These are phyloP conservation scores for Cerastoderma edule DNA, from an alignment of 2,888 invertebrate species.

Conservation along the genomic window DNA sequence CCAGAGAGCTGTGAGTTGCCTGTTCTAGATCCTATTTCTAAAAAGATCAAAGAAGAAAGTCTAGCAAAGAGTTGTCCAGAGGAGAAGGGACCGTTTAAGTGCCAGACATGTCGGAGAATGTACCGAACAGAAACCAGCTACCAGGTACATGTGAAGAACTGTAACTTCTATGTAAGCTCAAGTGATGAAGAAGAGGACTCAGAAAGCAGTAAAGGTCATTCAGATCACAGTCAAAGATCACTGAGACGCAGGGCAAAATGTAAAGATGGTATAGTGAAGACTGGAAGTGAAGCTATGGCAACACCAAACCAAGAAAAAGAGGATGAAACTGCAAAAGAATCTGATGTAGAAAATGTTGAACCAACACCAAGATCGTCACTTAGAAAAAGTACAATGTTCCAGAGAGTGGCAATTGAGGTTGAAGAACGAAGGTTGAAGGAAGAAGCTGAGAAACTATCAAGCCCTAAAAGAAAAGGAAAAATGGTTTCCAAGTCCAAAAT, in stretches of 20 bases:
- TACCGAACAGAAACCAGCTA: constrained; percentile 83
- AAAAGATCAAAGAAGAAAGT: constrained; percentile 84
- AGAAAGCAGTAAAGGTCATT: neutral
- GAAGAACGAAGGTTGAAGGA: constrained; percentile 60
- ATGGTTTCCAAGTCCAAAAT: constrained; percentile 9
- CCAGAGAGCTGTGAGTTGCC: constrained; percentile 58
- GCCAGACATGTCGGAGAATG: constrained; percentile 92
- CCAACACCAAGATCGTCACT: constrained; percentile 44
- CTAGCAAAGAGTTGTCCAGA: constrained; percentile 80
- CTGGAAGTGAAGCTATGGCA: neutral
- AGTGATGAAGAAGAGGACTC: constrained; percentile 79
- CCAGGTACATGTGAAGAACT: constrained; percentile 80
- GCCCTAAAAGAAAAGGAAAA: constrained; percentile 23
- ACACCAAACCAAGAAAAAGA: neutral
- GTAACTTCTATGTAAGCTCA: constrained; percentile 83
- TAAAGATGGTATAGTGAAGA: neutral
- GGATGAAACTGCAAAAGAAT: neutral
- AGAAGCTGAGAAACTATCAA: constrained; percentile 19
- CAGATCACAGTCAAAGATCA: neutral
- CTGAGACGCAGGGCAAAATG: neutral
- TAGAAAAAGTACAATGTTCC: constrained; percentile 58
- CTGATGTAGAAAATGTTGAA: constrained; percentile 1
- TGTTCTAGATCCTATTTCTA: constrained; percentile 84
- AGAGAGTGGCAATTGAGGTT: constrained; percentile 59
- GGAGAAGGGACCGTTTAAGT: constrained; percentile 89